These are phyloP conservation scores for Avahi laniger DNA, from an alignment of 2,797 vertebrate genomes.

Conservation along the genomic window DNA sequence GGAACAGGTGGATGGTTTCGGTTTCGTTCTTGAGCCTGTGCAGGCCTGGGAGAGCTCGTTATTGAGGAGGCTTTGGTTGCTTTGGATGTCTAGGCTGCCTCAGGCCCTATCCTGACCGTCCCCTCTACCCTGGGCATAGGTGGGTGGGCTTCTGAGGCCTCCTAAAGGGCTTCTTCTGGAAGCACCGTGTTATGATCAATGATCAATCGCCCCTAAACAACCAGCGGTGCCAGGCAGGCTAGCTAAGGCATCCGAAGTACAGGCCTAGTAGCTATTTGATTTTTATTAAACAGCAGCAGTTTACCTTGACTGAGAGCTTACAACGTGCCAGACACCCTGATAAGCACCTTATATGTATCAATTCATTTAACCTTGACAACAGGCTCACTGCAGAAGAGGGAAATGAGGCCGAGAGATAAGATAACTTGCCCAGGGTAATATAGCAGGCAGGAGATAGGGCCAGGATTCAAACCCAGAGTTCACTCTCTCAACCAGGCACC, in stretches of 20 bases:
- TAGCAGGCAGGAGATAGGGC: background rate
- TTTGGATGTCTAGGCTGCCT: background rate
- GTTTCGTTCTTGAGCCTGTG: background rate
- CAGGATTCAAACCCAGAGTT: background rate
- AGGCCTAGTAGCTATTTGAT: background rate
- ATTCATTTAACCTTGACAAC: background rate
- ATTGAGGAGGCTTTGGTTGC: background rate
- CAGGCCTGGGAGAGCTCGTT: background rate
- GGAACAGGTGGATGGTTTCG: background rate
- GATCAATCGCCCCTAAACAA: background rate
- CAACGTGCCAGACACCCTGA: background rate
- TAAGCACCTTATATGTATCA: background rate
- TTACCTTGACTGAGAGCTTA: background rate
- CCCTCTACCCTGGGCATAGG: background rate
- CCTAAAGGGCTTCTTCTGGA: background rate
- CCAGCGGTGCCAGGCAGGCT: too few species aligned
- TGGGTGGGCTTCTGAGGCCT: background rate
- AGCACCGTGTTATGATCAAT: background rate
- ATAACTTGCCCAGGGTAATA: background rate
- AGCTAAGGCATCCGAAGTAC: background rate
- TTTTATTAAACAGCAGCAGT: background rate
- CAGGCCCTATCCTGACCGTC: background rate
- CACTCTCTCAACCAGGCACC: background rate
- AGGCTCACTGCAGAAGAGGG: background rate
- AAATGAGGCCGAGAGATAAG: background rate